Base-by-base conservation (phyloP, 2,888 invertebrate species). In the Xanthia togata region DNA sequence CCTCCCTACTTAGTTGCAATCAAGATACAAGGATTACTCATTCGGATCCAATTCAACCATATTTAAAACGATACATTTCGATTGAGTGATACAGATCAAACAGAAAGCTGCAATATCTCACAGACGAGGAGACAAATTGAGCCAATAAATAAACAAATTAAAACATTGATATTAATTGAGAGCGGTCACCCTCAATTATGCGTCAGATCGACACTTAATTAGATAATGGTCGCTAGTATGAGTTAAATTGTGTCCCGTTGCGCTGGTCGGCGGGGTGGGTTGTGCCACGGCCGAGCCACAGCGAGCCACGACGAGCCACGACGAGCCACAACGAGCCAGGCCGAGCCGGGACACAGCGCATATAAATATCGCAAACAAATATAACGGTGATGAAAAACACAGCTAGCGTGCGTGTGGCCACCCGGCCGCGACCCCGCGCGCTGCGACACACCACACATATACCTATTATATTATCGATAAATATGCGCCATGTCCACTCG, bases 211-310 rank as follows among this genome's bases (percentile, higher is more conserved):
- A 79, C 81, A 73, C 73, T 89, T 88, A 90, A 91, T 90, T 89
- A 90, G 87, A 90, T 90, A 89, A 90, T 89, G 72, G 83, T 57
- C 69, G 77, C 76, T 86, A 86, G 83, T 90, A 81, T 90, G 85
- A 84, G 81, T 84, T 86, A 85, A 84, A 89, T 87, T 87, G 88
- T 76, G 82, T 67, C 82, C 80, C 72, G 68, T 59, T 47, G 73
- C 53, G 83, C 59, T 17, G 72, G 35, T 12, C 26, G 38, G 50
- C 64, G 12, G 62, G 64, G 60, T 57, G 50, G 35, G 35, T 63
- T 14, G 17, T 14, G 60, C 23, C 4, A 8, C 23, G 67, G 67
- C 26, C 44, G 23, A 65, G n/a, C 47, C 71, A 47, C n/a, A 17
- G 0, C 14, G 62, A 53, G 20, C 50, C 50, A 63, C 12, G 14